Base-by-base conservation (phyloP, 2,888 invertebrate genomes). In the Eristalis pertinax region DNA sequence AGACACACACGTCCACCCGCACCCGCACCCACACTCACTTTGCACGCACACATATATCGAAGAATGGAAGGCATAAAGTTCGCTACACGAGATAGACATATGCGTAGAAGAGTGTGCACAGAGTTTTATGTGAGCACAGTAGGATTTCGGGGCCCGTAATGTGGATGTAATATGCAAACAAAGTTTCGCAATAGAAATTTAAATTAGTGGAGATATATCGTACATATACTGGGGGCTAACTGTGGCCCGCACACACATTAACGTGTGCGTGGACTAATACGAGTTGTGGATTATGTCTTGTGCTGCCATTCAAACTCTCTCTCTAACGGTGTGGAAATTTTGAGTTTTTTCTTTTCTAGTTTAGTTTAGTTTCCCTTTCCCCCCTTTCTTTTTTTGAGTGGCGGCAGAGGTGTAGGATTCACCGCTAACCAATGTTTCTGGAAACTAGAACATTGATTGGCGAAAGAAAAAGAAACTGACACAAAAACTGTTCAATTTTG, bases 171-270 rank as follows among this genome's bases (percentile, higher is more conserved):
- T 87, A 87, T 87, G 87, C 84, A 87, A 87, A 84, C 87, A 84
- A 87, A 87, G 79, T 87, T 84, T 87, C 67, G 84, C 87, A 87
- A 84, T 84, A 87, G 84, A 87, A 87, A 87, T 87, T 87, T 87
- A 87, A 87, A 87, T 87, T 87, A 87, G 87, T 84, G 32, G 64
- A 84, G 75, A 83, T 81, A 81, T 81, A 78, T 35, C 29, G 56
- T 50, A 78, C 67, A 75, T 32, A 5, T n/a, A 5, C 32, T 70
- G 75, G 70, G 78, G 78, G 67, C 73, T 65, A 65, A 83, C 74
- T 78, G 73, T 77, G 65, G 65, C 75, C 50, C 19, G 50, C 50
- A 50, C 56, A 82, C 29, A 77, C 86, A 86, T 82, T 78, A 74
- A 78, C 70, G 68, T 78, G 67, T 62, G 72, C 73, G 83, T 35